Conservation (phyloP, 2,888 invertebrate genomes). For the Mimumesa dahlbomi region DNA sequence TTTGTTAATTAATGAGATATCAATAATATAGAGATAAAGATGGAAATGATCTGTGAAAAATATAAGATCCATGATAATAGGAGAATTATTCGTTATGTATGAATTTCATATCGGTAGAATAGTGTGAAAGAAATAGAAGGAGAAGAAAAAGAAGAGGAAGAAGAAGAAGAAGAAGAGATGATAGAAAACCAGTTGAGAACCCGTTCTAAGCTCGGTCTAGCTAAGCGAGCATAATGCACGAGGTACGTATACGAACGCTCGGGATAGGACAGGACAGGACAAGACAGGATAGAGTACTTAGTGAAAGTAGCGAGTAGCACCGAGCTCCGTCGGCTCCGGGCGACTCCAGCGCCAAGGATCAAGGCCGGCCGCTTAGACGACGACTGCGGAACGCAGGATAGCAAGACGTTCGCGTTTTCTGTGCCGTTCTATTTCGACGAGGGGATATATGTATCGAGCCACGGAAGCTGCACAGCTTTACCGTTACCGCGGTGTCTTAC, state of each 20-base stretch:
- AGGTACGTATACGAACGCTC: slow-evolving; percentile 43
- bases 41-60: too few species aligned
- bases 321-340: slow-evolving; percentile 65
- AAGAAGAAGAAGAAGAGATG: slow-evolving; percentile 9
- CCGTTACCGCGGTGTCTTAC: not conserved
- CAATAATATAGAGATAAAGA: too few species aligned
- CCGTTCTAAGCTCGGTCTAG: slow-evolving; percentile 63
- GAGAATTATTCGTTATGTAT: not conserved
- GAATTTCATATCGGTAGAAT: not conserved
- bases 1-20: not conserved
- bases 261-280: slow-evolving; percentile 62
- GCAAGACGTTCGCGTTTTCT: slow-evolving; percentile 53
- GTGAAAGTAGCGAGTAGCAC: slow-evolving; percentile 75
- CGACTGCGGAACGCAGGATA: slow-evolving; percentile 59
- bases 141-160: not conserved
- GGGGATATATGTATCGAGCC: slow-evolving; percentile 13
- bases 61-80: too few species aligned
- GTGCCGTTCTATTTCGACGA: slow-evolving; percentile 35
- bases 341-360: slow-evolving; percentile 79
- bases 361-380: slow-evolving; percentile 76
- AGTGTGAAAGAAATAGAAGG: not conserved
- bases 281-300: slow-evolving; percentile 69
- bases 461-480: slow-evolving; percentile 21
- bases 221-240: slow-evolving; percentile 68
- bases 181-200: slow-evolving; percentile 62